A percentile compares a stretch with the other conserved stretches of the same genome.
phyloP scores from a whole-genome alignment of 2,113 vertebrate genomes.

The Anas platyrhynchos region DNA sequence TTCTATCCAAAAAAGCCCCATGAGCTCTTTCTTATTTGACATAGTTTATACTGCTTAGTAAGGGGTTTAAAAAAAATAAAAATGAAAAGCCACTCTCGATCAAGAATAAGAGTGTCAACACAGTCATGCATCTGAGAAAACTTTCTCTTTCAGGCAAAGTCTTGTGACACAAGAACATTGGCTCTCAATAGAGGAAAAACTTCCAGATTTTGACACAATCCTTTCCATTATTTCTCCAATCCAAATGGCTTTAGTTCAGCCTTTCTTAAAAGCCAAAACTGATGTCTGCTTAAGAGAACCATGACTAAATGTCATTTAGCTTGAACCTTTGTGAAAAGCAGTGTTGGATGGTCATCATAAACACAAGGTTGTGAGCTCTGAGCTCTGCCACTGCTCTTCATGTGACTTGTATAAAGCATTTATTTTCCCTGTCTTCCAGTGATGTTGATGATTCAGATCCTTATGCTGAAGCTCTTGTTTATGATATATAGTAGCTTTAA shows the following conservation, averaged over 20 bases:
- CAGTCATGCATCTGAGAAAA: constrained; percentile 56
- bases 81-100: constrained; percentile 41
- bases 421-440: background rate
- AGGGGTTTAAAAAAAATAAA: background rate
- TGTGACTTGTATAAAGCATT: background rate
- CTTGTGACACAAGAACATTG: constrained; percentile 50
- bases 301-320: constrained; percentile 34
- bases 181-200: constrained; percentile 26
- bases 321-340: constrained; percentile 7
- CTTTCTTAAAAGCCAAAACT: constrained; percentile 38
- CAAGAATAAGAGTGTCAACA: constrained; percentile 56
- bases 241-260: constrained; percentile 39
- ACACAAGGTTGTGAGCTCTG: background rate
- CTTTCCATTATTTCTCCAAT: constrained; percentile 30
- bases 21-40: constrained; percentile 44
- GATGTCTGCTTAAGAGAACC: constrained; percentile 1
- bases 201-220: constrained; percentile 52
- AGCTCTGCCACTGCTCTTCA: background rate
- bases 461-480: background rate
- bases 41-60: constrained; percentile 48
- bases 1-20: constrained; percentile 34
- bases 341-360: background rate
- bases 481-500: background rate
- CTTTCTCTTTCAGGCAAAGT: constrained; percentile 36
- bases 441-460: background rate